Conservation (phyloP, 2,113 vertebrate genomes). For the Isurus oxyrinchus region DNA sequence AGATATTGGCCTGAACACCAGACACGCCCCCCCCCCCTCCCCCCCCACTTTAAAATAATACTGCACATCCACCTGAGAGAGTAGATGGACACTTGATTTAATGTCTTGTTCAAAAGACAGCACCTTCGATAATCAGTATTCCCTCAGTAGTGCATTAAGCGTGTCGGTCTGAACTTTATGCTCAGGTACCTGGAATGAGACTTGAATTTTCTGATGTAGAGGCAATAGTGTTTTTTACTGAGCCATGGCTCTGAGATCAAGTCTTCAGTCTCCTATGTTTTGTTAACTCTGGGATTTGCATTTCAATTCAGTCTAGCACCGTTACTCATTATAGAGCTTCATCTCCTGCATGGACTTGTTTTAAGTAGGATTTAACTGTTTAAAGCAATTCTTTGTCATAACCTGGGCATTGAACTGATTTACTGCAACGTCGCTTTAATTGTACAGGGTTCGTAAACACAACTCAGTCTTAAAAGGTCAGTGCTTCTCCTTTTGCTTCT, state of each 20-base stretch:
- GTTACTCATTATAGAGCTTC: not conserved
- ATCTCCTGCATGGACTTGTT: not conserved
- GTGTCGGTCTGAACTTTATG: not conserved
- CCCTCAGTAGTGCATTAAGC: not conserved
- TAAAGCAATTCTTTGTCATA: not conserved
- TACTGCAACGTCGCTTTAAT: not conserved
- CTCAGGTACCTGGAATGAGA: not conserved
- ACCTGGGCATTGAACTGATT: not conserved
- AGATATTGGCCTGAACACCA: not conserved
- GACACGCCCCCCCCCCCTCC: not conserved
- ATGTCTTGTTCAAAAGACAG: not conserved
- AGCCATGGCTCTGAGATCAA: not conserved
- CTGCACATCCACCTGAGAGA: not conserved
- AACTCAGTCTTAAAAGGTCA: not conserved
- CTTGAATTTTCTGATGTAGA: not conserved
- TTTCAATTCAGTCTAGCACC: not conserved
- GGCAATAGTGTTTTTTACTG: not conserved
- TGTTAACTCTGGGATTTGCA: not conserved
- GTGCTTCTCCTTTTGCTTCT: constrained; percentile 23
- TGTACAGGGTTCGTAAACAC: not conserved
- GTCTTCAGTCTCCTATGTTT: no score
- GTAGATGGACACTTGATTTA: not conserved
- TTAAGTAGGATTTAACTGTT: not conserved
- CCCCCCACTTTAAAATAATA: not conserved
- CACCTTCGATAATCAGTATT: not conserved